phyloP scores from a whole-genome alignment of 2,113 vertebrate genomes.

The Hyperopisus bebe region DNA sequence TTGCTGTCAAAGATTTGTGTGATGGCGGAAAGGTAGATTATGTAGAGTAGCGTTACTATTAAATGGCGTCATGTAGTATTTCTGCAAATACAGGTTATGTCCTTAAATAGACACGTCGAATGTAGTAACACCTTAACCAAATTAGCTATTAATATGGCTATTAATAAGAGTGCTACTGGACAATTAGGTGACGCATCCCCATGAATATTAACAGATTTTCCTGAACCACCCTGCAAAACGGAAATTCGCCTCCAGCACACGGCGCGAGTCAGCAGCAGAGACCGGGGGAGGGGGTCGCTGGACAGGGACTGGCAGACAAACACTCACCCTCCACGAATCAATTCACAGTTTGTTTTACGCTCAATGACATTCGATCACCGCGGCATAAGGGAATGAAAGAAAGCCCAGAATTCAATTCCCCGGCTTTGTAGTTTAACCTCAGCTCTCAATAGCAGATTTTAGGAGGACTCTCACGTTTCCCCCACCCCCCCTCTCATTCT shows the following conservation, averaged over 20 bases:
- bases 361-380: background rate
- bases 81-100: background rate
- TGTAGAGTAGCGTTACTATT: background rate
- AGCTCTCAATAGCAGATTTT: background rate
- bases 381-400: background rate
- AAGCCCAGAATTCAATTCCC: background rate
- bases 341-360: slow-evolving; percentile 3
- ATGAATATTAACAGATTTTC: too few species aligned
- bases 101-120: background rate
- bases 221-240: background rate
- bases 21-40: background rate
- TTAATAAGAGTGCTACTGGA: background rate
- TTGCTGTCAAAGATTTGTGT: background rate
- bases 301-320: background rate
- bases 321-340: background rate
- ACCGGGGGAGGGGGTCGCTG: background rate
- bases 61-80: background rate
- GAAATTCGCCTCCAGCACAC: too few species aligned
- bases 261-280: background rate
- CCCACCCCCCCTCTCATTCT: background rate
- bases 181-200: background rate
- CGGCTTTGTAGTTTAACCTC: background rate
- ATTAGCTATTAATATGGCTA: background rate
- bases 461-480: background rate
- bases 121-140: background rate